Evolutionary conservation across 2,113 vertebrate genomes (phyloP).

Genomic region (Myiopsitta monachus): DNA sequence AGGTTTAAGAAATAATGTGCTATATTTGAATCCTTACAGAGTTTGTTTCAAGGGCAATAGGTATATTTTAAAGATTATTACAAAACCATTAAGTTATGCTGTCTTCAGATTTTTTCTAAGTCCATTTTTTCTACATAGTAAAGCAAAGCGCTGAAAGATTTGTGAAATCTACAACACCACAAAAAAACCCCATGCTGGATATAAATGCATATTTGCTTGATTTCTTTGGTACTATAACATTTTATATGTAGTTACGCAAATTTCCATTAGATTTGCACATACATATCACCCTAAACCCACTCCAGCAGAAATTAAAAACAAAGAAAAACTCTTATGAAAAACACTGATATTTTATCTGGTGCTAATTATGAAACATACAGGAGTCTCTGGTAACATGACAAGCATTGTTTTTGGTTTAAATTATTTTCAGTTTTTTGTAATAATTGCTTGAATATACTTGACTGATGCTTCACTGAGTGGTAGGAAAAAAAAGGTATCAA

Average conservation of each 20-base stretch:
- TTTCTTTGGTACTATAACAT: neutral
- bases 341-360: neutral
- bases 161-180: rapidly evolving
- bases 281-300: neutral
- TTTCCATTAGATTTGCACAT: neutral
- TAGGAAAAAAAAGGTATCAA: neutral
- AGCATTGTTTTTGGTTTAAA: neutral
- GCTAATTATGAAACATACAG: neutral
- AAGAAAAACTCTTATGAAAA: neutral
- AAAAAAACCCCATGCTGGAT: neutral
- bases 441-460: neutral
- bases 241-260: neutral
- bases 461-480: neutral
- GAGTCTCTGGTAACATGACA: neutral
- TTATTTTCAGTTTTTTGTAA: neutral
- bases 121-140: neutral
- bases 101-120: neutral
- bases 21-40: neutral
- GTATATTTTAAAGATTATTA: neutral
- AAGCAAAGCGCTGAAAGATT: neutral
- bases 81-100: neutral
- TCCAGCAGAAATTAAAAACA: neutral
- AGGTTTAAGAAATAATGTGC: neutral
- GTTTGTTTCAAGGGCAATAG: neutral
- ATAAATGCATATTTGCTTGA: neutral